Conservation (phyloP, 2,797 vertebrate species). For the Psittacula derbiana region DNA sequence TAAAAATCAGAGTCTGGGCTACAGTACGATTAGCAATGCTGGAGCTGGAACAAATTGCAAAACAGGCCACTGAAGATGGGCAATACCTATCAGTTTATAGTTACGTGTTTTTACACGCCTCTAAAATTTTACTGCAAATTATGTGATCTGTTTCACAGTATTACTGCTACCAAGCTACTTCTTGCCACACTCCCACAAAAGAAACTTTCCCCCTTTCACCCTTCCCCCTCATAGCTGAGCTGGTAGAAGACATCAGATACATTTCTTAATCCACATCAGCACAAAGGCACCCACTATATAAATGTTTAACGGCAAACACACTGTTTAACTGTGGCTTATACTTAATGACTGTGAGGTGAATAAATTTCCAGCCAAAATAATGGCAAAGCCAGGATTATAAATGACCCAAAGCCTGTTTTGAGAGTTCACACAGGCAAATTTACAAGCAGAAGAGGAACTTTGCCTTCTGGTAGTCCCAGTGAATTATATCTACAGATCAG, state of each 20-base stretch:
- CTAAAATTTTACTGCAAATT: background rate
- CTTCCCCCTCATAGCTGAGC: background rate
- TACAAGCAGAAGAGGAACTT: background rate
- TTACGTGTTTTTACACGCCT: background rate
- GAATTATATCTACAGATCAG: background rate
- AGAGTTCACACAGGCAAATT: background rate
- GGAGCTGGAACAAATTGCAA: background rate
- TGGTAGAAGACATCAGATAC: background rate
- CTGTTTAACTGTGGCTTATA: background rate
- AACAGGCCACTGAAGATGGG: background rate
- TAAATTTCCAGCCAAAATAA: background rate
- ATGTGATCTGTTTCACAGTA: background rate
- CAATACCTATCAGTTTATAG: background rate
- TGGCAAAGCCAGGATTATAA: background rate
- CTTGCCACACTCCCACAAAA: background rate
- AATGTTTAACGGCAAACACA: background rate
- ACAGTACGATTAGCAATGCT: background rate
- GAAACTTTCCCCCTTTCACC: background rate
- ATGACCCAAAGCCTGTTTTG: background rate
- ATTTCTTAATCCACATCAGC: background rate
- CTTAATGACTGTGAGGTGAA: background rate
- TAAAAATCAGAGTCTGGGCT: background rate
- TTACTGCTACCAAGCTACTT: background rate
- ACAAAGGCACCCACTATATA: background rate
- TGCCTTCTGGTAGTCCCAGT: background rate